Evolutionary conservation across 2,888 invertebrate species (phyloP).

Genomic region (Torymus auratus): DNA sequence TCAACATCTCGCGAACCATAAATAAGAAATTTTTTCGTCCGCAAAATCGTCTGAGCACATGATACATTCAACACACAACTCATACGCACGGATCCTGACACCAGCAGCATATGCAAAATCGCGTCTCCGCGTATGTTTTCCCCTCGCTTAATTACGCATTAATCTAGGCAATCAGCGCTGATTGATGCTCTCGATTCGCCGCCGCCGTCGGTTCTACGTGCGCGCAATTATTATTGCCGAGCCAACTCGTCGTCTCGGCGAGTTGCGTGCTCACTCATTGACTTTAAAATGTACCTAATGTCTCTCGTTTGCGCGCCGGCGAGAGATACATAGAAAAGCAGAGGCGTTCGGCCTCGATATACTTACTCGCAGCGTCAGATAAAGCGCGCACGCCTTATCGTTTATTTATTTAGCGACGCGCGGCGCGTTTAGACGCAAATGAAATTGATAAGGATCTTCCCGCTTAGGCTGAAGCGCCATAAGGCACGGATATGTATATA

Average conservation of each 20-base stretch:
- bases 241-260: no score
- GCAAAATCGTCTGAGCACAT: no score
- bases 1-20: no score
- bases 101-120: no score
- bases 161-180: conserved; percentile 26
- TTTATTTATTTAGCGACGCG: conserved; percentile 36
- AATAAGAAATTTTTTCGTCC: no score
- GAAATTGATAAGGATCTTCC: conserved; percentile 40
- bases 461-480: conserved; percentile 8
- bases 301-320: background rate
- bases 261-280: conserved; percentile 9
- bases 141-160: conserved; percentile 13
- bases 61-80: no score
- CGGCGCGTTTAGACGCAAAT: conserved; percentile 2
- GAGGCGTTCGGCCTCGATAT: background rate
- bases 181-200: conserved; percentile 37
- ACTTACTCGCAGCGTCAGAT: background rate
- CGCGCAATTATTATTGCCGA: conserved; percentile 11
- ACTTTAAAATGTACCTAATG: conserved; percentile 23
- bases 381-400: conserved; percentile 6
- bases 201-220: background rate
- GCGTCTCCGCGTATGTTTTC: conserved; percentile 3
- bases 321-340: no score
- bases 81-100: no score
- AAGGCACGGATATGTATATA: conserved; percentile 29